These are phyloP conservation scores for Caenorhabditis sp. DNA, from an alignment of 2,888 invertebrate genomes.

Conservation along the genomic window DNA sequence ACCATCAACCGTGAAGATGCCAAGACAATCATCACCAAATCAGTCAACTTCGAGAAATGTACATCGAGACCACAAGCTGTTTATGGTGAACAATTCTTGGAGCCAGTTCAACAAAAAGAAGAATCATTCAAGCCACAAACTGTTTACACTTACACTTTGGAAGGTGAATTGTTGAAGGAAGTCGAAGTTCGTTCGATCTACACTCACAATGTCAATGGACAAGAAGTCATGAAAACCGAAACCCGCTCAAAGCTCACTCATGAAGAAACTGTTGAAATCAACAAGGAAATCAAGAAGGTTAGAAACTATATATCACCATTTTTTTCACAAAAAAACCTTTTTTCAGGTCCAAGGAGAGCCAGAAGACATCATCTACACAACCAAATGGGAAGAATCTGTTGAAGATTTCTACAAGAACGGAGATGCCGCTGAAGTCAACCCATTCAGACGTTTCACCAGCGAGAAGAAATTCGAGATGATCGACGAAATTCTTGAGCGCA, in stretches of 20 bases:
- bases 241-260: conserved; percentile 40
- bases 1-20: conserved; percentile 40
- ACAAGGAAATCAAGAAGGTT: conserved; percentile 40
- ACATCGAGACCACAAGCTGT: conserved; percentile 56
- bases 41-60: conserved; percentile 73
- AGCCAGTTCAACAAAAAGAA: background rate
- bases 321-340: background rate
- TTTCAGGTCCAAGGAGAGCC: conserved; percentile 39
- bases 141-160: conserved; percentile 45
- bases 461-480: conserved; percentile 50
- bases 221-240: conserved; percentile 46
- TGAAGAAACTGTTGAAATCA: conserved; percentile 34
- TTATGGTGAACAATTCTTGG: conserved; percentile 19
- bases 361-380: conserved; percentile 48
- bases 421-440: conserved; percentile 43
- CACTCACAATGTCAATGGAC: conserved; percentile 40
- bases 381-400: conserved; percentile 46
- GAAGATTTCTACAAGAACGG: conserved; percentile 58
- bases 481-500: conserved; percentile 38
- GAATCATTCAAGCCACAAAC: conserved; percentile 30
- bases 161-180: conserved; percentile 43
- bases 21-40: conserved; percentile 53
- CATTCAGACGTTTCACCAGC: conserved; percentile 41
- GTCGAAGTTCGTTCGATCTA: conserved; percentile 49
- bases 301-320: background rate